Base-by-base conservation (phyloP, 2,113 vertebrate genomes). In the Patagioenas fasciata region DNA sequence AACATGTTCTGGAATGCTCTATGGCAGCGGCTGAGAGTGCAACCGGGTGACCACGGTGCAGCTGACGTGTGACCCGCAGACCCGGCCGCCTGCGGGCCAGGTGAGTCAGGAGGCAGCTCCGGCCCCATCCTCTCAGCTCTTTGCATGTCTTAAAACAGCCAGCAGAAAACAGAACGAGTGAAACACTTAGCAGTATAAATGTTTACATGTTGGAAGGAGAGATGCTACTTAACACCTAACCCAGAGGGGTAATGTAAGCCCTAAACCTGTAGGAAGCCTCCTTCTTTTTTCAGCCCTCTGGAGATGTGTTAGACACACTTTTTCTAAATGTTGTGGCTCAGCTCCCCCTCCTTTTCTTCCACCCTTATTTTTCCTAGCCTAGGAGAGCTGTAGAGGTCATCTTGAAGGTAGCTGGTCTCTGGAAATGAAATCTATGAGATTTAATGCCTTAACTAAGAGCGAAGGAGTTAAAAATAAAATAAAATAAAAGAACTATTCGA, bases 1-100 rank as follows among this genome's bases (percentile, higher is more conserved):
- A 88, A 86, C 95, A 89, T 93, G 82, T 80, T 64, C 64, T 71
- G 50, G 16, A 17, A 48, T n/a, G 29, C 31, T 79, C 70, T 29
- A 15, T 47, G 91, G 40, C 61, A 81, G 75, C 3, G 2, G 71
- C 73, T 24, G 6, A 85, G 69, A 88, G 90, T 23, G 54, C 58
- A 47, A 6, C 34, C 1, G 5, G 61, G 88, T 0, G 7, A 31
- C 64, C 21, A 9, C 1, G 2, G 51, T n/a, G 80, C 78, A 74
- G 89, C 93, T 95, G 94, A 90, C 3, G 47, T 11, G 69, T 80
- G 93, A 96, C 96, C 95, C 4, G 0, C 2, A 13, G 83, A 87
- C 88, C 92, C 47, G 31, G 44, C 56, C 1, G 3, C 16, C 74
- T 42, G 73, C 5, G 21, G 62, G 93, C 83, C 85, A 71, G 85